phyloP scores from a whole-genome alignment of 2,113 vertebrate genomes.

The Zapornia atra region DNA sequence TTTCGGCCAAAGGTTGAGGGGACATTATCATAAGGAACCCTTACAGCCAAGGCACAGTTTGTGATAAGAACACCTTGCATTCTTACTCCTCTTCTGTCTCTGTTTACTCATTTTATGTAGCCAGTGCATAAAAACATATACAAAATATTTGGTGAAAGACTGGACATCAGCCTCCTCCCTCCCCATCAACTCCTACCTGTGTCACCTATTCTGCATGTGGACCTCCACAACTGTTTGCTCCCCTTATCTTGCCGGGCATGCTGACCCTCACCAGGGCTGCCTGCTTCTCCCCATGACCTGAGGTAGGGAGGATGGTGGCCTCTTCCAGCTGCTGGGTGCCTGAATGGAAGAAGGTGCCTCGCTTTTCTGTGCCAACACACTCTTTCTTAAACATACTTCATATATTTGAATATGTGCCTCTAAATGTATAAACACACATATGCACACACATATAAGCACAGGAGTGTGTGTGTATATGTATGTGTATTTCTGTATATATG shows the following conservation, averaged over 20 bases:
- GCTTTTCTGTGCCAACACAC: not conserved
- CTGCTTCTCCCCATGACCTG: not conserved
- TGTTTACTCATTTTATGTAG: not conserved
- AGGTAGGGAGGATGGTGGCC: no score
- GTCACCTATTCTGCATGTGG: not conserved
- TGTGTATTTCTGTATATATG: no score
- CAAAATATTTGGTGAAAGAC: not conserved
- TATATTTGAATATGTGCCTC: not conserved
- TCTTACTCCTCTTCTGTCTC: not conserved
- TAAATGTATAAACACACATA: not conserved
- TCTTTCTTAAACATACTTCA: not conserved
- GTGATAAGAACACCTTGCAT: not conserved
- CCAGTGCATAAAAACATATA: not conserved
- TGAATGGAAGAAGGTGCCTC: not conserved
- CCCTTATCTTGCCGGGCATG: fast-evolving
- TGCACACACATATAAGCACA: not conserved
- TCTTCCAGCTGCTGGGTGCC: not conserved
- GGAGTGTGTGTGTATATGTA: not conserved
- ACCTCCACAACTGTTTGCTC: not conserved
- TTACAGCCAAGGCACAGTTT: not conserved
- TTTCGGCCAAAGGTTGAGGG: not conserved
- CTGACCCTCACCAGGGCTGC: not conserved
- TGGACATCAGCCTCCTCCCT: not conserved
- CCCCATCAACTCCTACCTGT: not conserved
- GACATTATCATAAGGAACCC: not conserved